Evolutionary conservation across 2,797 vertebrate species (phyloP).

Genomic region (Anabacerthia variegaticeps): DNA sequence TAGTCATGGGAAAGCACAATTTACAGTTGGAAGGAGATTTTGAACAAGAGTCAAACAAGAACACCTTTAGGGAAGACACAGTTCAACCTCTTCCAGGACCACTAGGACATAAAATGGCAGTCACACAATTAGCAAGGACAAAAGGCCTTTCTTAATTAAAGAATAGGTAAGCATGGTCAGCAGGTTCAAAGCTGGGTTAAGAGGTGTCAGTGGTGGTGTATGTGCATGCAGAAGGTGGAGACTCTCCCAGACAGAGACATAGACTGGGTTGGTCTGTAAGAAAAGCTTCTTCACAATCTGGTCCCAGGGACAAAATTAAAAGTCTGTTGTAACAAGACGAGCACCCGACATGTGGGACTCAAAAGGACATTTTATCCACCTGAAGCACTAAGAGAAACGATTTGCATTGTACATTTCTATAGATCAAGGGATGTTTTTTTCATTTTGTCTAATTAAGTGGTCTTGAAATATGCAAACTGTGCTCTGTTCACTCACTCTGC

Average conservation of each 20-base stretch:
- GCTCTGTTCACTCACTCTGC: background rate
- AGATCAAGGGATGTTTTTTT: background rate
- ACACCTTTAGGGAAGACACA: background rate
- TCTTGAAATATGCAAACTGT: slow-evolving; percentile 40
- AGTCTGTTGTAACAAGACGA: slow-evolving; percentile 13
- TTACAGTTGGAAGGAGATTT: background rate
- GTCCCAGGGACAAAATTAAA: slow-evolving; percentile 9
- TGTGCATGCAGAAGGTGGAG: background rate
- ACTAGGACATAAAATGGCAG: background rate
- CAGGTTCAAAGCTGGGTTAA: background rate
- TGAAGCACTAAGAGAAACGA: slow-evolving; percentile 4
- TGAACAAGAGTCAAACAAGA: background rate
- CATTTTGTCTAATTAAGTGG: slow-evolving; percentile 7
- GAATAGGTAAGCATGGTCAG: background rate
- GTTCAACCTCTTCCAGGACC: background rate
- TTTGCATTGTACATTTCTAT: background rate
- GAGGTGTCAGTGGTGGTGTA: background rate
- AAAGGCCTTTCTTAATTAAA: background rate
- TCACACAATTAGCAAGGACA: background rate
- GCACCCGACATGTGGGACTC: background rate
- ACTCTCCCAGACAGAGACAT: background rate
- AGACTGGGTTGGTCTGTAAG: background rate
- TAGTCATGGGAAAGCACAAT: background rate
- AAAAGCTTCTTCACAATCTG: background rate
- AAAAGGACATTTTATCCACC: slow-evolving; percentile 24